Evolutionary conservation across 2,797 vertebrate genomes (phyloP), one percentile per base, ranked within the genome.

Genomic region (Anomalospiza imberbis): DNA sequence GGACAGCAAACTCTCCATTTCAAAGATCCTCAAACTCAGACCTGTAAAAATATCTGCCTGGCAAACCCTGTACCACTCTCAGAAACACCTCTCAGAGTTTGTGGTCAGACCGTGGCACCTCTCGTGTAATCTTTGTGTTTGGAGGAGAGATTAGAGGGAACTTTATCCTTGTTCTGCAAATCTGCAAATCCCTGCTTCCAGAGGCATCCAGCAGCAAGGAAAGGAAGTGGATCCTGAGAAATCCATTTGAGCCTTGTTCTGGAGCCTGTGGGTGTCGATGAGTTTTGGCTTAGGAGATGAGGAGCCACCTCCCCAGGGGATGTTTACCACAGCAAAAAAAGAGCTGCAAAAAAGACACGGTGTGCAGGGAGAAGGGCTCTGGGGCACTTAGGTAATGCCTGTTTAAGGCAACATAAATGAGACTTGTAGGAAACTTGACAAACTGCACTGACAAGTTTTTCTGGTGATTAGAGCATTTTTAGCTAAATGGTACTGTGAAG

Each of bases 401-500:
- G 13, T 57, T 24, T 45, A 45, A 80, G 58, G 38, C n/a, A 87
- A 85, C 88, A 79, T 38, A 85, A 61, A 82, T 28, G 21, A 85
- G 26, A 7, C 44, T 79, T 70, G 26, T 12, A 38, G 34, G 38
- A 73, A 50, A 28, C 40, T 44, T 55, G 84, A 75, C 50, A 53
- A 92, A 75, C 67, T 78, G 58, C 32, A n/a, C 47, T 75, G 54
- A 57, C 51, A 60, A 61, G 58, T 63, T 72, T 72, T 76, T 76
- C 32, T 57, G n/a, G 16, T 84, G 20, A 36, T 47, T 13, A 42
- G 21, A 73, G 15, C 13, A 13, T 9, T 77, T 92, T 78, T 63
- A 80, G 60, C 38, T 71, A 55, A 88, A 26, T 51, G 8, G 10
- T n/a, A 4, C 34, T 51, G 6, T n/a, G n/a, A 54, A 63, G 57